Evolutionary conservation across 2,888 invertebrate genomes (phyloP).

Genomic region (Drosophila ustulata): DNA sequence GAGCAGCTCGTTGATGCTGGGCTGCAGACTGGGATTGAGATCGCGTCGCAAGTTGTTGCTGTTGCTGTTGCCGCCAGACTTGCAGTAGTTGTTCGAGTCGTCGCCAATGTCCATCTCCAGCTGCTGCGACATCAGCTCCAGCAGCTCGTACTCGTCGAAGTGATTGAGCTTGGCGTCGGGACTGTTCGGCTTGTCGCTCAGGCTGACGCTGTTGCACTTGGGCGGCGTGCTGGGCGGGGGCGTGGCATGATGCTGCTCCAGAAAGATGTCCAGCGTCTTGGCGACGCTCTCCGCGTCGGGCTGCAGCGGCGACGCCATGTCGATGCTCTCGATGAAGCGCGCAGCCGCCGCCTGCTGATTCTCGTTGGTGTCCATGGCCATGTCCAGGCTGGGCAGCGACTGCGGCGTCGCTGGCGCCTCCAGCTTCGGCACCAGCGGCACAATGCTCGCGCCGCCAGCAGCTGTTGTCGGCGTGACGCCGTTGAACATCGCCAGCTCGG

Average conservation of each 20-base stretch:
- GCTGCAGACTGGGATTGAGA: constrained; percentile 84
- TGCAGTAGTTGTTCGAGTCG: constrained; percentile 73
- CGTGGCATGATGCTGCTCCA: constrained; percentile 74
- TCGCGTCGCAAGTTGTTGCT: constrained; percentile 73
- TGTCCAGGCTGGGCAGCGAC: constrained; percentile 42
- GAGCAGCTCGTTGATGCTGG: constrained; percentile 86
- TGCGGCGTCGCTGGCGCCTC: constrained; percentile 70
- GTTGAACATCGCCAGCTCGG: constrained; percentile 59
- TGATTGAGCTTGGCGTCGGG: constrained; percentile 82
- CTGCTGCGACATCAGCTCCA: constrained; percentile 85
- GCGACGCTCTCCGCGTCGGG: constrained; percentile 81
- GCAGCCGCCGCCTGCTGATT: constrained; percentile 27
- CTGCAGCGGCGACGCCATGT: constrained; percentile 83
- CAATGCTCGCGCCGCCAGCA: constrained; percentile 60
- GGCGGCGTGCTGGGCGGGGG: constrained; percentile 66
- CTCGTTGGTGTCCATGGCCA: constrained; percentile 75
- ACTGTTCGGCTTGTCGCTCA: constrained; percentile 63
- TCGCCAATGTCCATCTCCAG: constrained; percentile 86
- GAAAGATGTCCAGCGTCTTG: constrained; percentile 80
- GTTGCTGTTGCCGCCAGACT: constrained; percentile 37
- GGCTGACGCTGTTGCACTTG: constrained; percentile 51
- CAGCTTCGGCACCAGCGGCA: constrained; percentile 71
- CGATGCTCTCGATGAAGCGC: constrained; percentile 81
- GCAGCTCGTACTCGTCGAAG: constrained; percentile 84
- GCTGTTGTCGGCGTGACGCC: constrained; percentile 56